Base-by-base conservation (phyloP, 2,113 vertebrate genomes). In the Alligator sinensis region DNA sequence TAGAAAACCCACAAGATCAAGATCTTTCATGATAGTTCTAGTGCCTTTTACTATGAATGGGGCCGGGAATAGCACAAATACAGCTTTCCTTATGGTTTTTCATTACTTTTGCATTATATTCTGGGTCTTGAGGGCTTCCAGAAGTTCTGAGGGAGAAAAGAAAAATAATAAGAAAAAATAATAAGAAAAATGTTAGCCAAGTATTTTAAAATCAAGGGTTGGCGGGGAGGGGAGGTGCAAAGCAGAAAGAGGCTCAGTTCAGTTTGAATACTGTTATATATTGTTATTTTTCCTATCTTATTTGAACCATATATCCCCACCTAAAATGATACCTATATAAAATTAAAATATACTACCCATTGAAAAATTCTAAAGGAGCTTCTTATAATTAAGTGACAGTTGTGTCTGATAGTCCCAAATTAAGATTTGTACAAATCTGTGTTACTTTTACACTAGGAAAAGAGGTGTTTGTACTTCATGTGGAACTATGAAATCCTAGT, bases 21-120 rank as follows among this genome's bases (percentile, higher is more conserved):
- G 17, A 6, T 59, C 58, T 58, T 59, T 34, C 30, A 25, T 61
- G 58, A 61, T 15, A 6, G 11, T 80, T 19, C 1, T 0, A 0
- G 14, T 28, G 38, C 57, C 92, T 87, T 55, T 0, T 14, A 9
- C 17, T 59, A 77, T 75, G 2, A 5, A 2, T 2, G 8, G 55
- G 68, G 4, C 60, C 79, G 57, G 38, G 60, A 79, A 34, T 4
- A 2, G 1, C 1, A 19, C 5, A 18, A 15, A 21, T 61, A 58
- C 18, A 28, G 83, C 3, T 17, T 74, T 62, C 61, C 76, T 66
- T 80, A 9, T 70, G 18, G 55, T 70, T 77, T 61, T 59, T 5
- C 11, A 3, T 55, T 59, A 12, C 0, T 1, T 62, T 38, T 11
- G 13, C 2, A 1, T 30, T 58, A 3, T 0, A 0, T 19, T 12